Conservation (phyloP, 2,797 vertebrate genomes). For the Malacoraja senta region DNA sequence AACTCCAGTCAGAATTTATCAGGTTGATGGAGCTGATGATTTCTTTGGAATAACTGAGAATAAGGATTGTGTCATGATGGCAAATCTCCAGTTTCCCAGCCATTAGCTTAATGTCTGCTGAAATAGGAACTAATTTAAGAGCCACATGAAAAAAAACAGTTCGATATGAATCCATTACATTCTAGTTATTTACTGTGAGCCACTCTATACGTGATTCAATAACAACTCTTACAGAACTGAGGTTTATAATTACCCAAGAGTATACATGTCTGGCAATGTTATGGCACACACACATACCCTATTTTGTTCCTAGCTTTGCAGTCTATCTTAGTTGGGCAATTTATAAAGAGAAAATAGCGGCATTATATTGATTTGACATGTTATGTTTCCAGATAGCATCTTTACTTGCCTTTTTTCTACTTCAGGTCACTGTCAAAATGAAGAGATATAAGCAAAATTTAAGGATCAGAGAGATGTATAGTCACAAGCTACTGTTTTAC, state of each 20-base stretch:
- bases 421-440: neutral
- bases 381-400: neutral
- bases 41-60: neutral
- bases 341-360: neutral
- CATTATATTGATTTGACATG: neutral
- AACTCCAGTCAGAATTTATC: slow-evolving; percentile 22
- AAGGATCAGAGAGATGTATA: too few species aligned
- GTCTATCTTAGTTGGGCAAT: neutral
- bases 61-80: neutral
- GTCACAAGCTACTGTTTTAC: neutral
- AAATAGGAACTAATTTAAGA: slow-evolving; percentile 19
- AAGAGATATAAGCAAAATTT: neutral
- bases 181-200: neutral
- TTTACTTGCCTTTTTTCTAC: neutral
- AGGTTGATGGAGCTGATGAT: neutral
- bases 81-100: neutral
- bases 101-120: neutral
- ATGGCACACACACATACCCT: neutral
- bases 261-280: neutral
- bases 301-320: neutral
- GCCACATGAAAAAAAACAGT: slow-evolving; percentile 4
- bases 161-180: slow-evolving; percentile 16
- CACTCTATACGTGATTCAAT: neutral
- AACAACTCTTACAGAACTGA: neutral
- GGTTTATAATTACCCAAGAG: slow-evolving; percentile 1